Conservation (phyloP, 2,888 invertebrate genomes). For the Mayetiola destructor region DNA sequence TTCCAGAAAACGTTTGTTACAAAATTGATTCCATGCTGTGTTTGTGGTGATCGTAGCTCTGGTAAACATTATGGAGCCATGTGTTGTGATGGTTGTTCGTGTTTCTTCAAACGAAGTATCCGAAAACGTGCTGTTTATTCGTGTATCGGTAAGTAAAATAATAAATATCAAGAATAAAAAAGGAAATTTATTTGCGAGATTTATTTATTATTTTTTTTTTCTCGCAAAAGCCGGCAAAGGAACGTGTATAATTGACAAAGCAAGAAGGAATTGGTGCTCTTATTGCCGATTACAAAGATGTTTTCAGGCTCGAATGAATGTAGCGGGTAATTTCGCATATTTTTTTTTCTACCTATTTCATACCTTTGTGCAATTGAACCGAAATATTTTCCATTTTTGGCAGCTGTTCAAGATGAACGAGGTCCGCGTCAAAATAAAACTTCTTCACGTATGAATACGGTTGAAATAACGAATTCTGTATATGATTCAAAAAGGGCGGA, state of each 20-base stretch:
- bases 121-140: conserved; percentile 56
- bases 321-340: conserved; percentile 41
- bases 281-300: conserved; percentile 68
- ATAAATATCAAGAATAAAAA: not conserved
- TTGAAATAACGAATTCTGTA: not conserved
- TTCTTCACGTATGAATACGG: not conserved
- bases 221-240: conserved; percentile 50
- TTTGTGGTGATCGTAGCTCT: conserved; percentile 69
- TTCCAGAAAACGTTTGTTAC: conserved; percentile 1
- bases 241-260: conserved; percentile 62
- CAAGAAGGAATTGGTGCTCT: conserved; percentile 76
- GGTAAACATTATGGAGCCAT: conserved; percentile 75
- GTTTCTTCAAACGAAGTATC: conserved; percentile 76
- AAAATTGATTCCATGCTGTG: conserved; percentile 43
- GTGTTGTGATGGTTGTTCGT: conserved; percentile 80
- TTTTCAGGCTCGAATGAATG: conserved; percentile 62
- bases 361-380: too few species aligned
- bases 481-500: not conserved
- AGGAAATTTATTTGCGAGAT: not conserved
- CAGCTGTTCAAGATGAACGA: conserved; percentile 72
- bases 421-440: conserved; percentile 47
- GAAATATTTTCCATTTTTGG: not conserved
- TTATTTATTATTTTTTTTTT: not conserved
- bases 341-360: too few species aligned
- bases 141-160: conserved; percentile 49